These are phyloP conservation scores for Lasioglossum calceatum DNA, from an alignment of 2,888 invertebrate species.

Conservation along the genomic window DNA sequence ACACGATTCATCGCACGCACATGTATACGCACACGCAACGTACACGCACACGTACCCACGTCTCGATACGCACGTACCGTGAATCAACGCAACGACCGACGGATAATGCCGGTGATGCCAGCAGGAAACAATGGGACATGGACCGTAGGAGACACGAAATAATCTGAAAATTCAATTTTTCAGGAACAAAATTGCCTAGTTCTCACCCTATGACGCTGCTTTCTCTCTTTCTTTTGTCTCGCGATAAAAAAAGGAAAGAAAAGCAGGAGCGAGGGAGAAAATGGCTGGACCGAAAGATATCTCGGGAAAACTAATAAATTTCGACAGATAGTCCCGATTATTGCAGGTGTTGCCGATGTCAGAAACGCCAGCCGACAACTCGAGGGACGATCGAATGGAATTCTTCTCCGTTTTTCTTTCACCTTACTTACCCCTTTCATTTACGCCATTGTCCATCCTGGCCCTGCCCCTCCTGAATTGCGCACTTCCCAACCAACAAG, in stretches of 20 bases:
- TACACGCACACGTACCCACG: conserved; percentile 46
- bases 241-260: conserved; percentile 17
- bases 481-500: conserved; percentile 14
- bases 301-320: conserved; percentile 62
- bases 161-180: conserved; percentile 21
- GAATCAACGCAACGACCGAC: conserved; percentile 1
- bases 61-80: conserved; percentile 18
- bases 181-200: conserved; percentile 5
- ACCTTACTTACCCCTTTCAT: neutral
- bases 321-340: conserved; percentile 63
- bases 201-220: too few species aligned
- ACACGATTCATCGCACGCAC: conserved; percentile 41
- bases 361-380: conserved; percentile 65
- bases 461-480: neutral
- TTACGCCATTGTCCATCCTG: neutral
- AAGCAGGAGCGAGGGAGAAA: conserved; percentile 39
- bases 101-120: neutral
- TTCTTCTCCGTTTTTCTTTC: conserved; percentile 39
- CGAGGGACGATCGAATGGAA: conserved; percentile 57
- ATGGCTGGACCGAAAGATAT: conserved; percentile 38
- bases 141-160: conserved; percentile 22
- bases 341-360: conserved; percentile 68
- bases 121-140: conserved; percentile 7
- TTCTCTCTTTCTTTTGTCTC: neutral
- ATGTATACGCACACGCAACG: conserved; percentile 37